A percentile compares a stretch with the other conserved stretches of the same genome.
phyloP scores from a whole-genome alignment of 2,888 invertebrate species.

The Drosophila anomalata region DNA sequence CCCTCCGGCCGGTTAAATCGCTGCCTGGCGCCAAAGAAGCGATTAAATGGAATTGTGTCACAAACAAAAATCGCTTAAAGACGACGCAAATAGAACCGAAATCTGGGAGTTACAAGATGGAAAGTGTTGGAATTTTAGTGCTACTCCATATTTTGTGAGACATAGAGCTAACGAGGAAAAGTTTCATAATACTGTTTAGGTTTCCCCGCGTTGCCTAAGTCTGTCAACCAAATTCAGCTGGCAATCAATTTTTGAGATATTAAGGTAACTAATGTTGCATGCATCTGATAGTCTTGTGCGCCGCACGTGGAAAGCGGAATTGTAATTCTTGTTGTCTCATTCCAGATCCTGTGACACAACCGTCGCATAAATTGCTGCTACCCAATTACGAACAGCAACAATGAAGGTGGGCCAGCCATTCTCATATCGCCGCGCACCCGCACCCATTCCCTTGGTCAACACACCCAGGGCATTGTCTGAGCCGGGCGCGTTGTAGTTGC shows the following conservation, averaged over 20 bases:
- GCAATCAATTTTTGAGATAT: too few relatives aligned
- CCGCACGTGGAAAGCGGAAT: constrained; percentile 63
- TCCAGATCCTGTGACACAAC: not conserved
- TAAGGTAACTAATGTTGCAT: not conserved
- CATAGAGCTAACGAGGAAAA: not conserved
- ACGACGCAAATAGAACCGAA: constrained; percentile 38
- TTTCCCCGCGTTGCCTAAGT: too few relatives aligned
- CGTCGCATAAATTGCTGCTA: constrained; percentile 77
- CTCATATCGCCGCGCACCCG: constrained; percentile 11
- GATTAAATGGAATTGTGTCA: constrained; percentile 80
- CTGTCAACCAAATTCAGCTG: too few relatives aligned
- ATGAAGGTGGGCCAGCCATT: constrained; percentile 41
- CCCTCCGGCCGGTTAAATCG: constrained; percentile 42
- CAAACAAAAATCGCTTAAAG: constrained; percentile 65
- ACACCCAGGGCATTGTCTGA: constrained; percentile 31
- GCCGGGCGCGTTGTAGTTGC: constrained; percentile 64
- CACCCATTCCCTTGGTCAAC: not conserved
- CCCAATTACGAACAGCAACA: constrained; percentile 78
- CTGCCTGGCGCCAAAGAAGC: constrained; percentile 78
- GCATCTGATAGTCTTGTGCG: constrained; percentile 27
- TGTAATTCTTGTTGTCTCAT: constrained; percentile 62
- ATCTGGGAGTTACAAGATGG: not conserved
- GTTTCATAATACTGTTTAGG: too few relatives aligned
- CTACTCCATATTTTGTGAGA: constrained; percentile 10
- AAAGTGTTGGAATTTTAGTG: constrained; percentile 59